Evolutionary conservation across 2,888 invertebrate species (phyloP).

Genomic region (Lissocephala sabroskyi): DNA sequence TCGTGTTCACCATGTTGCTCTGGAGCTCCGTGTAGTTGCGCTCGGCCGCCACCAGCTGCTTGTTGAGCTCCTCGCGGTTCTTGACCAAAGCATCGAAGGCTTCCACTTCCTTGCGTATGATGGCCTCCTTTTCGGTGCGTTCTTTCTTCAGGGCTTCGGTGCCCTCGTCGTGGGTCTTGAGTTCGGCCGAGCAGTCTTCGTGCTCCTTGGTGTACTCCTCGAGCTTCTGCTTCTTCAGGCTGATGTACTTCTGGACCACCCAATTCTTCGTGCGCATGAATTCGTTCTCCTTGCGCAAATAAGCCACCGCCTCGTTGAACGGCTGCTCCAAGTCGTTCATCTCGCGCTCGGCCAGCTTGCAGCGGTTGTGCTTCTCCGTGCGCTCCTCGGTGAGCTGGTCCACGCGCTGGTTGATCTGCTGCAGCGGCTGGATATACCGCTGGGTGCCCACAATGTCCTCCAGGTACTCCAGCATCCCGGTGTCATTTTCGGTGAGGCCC

Average conservation of each 20-base stretch:
- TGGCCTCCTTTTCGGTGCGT: conserved; percentile 73
- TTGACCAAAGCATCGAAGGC: conserved; percentile 76
- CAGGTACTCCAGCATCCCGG: conserved; percentile 97
- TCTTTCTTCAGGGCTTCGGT: conserved; percentile 66
- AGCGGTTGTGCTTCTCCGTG: conserved; percentile 87
- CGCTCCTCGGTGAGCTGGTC: conserved; percentile 82
- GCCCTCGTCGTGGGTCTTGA: conserved; percentile 71
- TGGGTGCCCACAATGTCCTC: conserved; percentile 98
- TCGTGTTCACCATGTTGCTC: conserved; percentile 79
- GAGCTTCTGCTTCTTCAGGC: conserved; percentile 76
- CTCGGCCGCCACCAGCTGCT: conserved; percentile 78
- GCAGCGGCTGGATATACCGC: conserved; percentile 87
- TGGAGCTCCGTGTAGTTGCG: conserved; percentile 78
- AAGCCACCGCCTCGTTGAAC: conserved; percentile 84
- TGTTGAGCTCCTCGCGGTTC: conserved; percentile 76
- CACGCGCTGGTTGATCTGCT: conserved; percentile 80
- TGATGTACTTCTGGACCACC: conserved; percentile 79
- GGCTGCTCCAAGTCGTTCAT: conserved; percentile 84
- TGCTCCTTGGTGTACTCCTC: conserved; percentile 77
- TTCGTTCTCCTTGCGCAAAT: conserved; percentile 85
- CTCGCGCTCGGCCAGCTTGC: conserved; percentile 87
- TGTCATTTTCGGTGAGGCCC: conserved; percentile 86
- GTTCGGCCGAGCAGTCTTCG: conserved; percentile 76
- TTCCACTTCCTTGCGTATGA: conserved; percentile 66
- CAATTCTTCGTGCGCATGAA: conserved; percentile 80